Evolutionary conservation across 2,888 invertebrate genomes (phyloP).

Genomic region (Pyrgus malvae): DNA sequence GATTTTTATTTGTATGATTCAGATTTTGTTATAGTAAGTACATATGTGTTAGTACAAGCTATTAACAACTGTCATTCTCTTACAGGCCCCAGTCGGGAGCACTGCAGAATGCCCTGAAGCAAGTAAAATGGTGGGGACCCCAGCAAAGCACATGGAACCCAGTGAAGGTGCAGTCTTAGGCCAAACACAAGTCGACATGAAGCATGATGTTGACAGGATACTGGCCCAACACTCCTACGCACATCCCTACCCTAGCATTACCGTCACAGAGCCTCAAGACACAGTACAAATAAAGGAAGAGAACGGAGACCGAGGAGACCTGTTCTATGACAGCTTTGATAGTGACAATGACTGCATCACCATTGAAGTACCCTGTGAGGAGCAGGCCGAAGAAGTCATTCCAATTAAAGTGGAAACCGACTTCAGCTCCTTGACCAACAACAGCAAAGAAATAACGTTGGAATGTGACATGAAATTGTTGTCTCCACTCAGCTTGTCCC

Average conservation of each 20-base stretch:
- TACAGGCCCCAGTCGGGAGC: slow-evolving; percentile 62
- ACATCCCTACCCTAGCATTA: slow-evolving; percentile 66
- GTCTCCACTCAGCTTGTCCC: slow-evolving; percentile 69
- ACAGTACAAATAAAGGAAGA: slow-evolving; percentile 57
- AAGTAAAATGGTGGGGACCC: slow-evolving; percentile 92
- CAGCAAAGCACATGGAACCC: slow-evolving; percentile 94
- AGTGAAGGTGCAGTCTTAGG: slow-evolving; percentile 81
- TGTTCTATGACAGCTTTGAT: slow-evolving; percentile 87
- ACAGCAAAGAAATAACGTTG: slow-evolving; percentile 51
- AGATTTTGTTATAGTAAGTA: no score
- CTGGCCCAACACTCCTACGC: slow-evolving; percentile 77
- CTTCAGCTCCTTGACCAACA: slow-evolving; percentile 49
- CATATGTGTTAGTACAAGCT: no score
- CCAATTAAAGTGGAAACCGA: slow-evolving; percentile 58
- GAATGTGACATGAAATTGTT: slow-evolving; percentile 72
- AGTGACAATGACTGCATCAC: slow-evolving; percentile 88
- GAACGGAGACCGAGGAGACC: slow-evolving; percentile 77
- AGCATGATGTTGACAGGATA: slow-evolving; percentile 73
- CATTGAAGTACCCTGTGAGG: slow-evolving; percentile 85
- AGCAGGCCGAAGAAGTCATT: slow-evolving; percentile 63
- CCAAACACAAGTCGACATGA: slow-evolving; percentile 40
- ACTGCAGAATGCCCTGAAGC: slow-evolving; percentile 69
- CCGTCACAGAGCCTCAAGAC: slow-evolving; percentile 38
- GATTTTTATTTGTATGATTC: no score
- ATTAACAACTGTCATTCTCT: no score